Evolutionary conservation across 1,140 invertebrate genomes (phyloP).

Genomic region (Papilio aristodemus): DNA sequence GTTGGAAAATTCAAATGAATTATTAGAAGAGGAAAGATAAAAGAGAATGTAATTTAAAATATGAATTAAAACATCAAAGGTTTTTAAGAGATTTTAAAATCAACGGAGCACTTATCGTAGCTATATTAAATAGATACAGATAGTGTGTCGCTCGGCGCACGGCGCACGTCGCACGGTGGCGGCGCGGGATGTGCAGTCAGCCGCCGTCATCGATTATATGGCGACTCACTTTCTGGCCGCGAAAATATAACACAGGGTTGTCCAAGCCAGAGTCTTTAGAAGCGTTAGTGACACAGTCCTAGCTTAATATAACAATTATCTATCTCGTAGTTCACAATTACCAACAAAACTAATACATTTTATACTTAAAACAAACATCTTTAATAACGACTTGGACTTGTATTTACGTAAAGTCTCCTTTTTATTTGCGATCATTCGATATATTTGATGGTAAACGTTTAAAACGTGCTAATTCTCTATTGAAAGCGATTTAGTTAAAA

Average conservation of each 20-base stretch:
- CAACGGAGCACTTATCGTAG: slow-evolving; percentile 20
- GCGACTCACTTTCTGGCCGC: slow-evolving; percentile 35
- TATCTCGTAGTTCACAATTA: too few relatives aligned
- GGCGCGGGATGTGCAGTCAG: slow-evolving; percentile 5
- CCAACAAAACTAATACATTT: too few relatives aligned
- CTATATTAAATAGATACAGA: not conserved
- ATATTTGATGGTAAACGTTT: too few relatives aligned
- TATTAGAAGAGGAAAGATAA: slow-evolving; percentile 12
- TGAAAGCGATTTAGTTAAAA: too few relatives aligned
- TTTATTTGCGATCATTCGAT: too few relatives aligned
- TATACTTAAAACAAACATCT: too few relatives aligned
- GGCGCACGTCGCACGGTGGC: too few relatives aligned
- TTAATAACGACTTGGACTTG: too few relatives aligned
- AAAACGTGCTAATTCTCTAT: too few relatives aligned
- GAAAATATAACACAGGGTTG: slow-evolving; percentile 16
- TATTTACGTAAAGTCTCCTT: too few relatives aligned
- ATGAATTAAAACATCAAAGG: slow-evolving; percentile 22
- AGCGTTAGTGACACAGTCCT: not conserved
- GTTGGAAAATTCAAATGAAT: slow-evolving; percentile 20
- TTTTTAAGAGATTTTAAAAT: slow-evolving; percentile 22
- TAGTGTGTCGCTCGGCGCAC: slow-evolving; percentile 2
- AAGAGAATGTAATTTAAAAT: slow-evolving; percentile 20
- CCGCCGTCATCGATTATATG: slow-evolving; percentile 27
- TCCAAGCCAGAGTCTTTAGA: slow-evolving; percentile 10
- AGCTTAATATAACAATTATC: too few relatives aligned